Base-by-base conservation (phyloP, 1,140 invertebrate species). In the Meloidogyne floridensis region DNA sequence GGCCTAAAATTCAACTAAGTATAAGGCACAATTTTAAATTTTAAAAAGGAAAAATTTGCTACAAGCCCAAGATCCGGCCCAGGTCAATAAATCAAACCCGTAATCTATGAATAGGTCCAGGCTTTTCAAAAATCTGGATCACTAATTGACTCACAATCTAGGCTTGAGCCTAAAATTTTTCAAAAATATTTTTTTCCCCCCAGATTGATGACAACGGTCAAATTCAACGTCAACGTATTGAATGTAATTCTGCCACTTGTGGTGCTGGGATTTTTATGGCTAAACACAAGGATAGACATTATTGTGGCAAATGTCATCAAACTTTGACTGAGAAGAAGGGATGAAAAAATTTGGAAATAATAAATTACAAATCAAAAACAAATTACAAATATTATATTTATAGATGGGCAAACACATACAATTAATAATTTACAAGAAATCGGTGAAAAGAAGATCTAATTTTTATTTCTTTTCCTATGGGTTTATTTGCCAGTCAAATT, bases 221-320 rank as follows among this genome's bases (percentile, higher is more conserved):
- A 92, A 98, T 99, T 90, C 95, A 95, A 89, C 94, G 97, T 82
- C 92, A 98, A 81, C 93, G 97, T 77, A 93, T 96, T 78, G 97
- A 99, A 92, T 99, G 97, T 89, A 95, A 95, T 1, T 94, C 94
- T 86, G 95, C 98, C 90, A 94, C 95, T 84, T 99, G 97, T 91
- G 97, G 97, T 73, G 96, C 95, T 85, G 97, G 97, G 85, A 95
- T 98, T 65, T 99, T 99, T 92, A 99, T 99, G 97, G 97, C 97
- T 80, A 95, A 95, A 42, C 98, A 98, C 94, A 95, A 96, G 92
- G 96, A 99, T 91, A 93, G 97, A 82, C 96, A 98, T 91, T 98
- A 98, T 91, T 99, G 97, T 91, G 97, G 97, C 84, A 98, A 98
- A 91, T 99, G 97, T 91, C 94, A 95, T 89, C 94, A 95, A 88